Evolutionary conservation across 2,888 invertebrate genomes (phyloP).

Genomic region (Rambutsinella grinnellia): DNA sequence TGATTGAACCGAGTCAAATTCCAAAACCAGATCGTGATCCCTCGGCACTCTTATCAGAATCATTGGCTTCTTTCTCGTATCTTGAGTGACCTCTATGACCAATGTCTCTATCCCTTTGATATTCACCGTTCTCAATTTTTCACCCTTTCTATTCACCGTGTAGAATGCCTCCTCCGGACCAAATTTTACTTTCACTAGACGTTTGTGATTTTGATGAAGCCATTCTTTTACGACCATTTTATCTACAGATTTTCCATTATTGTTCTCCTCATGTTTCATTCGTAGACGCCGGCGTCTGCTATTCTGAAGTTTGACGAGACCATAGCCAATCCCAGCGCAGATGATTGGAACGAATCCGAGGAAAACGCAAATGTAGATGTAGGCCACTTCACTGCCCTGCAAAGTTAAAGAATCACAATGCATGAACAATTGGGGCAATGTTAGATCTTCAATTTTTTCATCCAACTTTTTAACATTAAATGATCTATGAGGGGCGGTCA

Average conservation of each 20-base stretch:
- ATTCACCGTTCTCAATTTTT: slow-evolving; percentile 86
- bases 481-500: too few relatives aligned
- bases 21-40: slow-evolving; percentile 93
- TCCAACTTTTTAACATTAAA: too few relatives aligned
- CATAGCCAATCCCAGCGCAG: slow-evolving; percentile 92
- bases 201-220: slow-evolving; percentile 92
- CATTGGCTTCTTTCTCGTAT: slow-evolving; percentile 76
- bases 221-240: slow-evolving; percentile 95
- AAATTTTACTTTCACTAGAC: slow-evolving; percentile 89
- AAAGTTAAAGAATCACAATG: too few relatives aligned
- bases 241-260: slow-evolving; percentile 79
- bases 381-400: slow-evolving; percentile 95
- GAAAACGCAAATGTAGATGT: slow-evolving; percentile 94
- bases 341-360: slow-evolving; percentile 93
- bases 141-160: slow-evolving; percentile 91
- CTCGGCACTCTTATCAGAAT: slow-evolving; percentile 82
- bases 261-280: slow-evolving; percentile 83
- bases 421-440: too few relatives aligned
- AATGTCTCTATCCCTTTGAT: slow-evolving; percentile 83
- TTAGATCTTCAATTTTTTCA: too few relatives aligned
- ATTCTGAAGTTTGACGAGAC: slow-evolving; percentile 92
- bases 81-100: slow-evolving; percentile 91
- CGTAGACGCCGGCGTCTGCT: slow-evolving; percentile 83
- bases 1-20: slow-evolving; percentile 85
- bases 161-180: slow-evolving; percentile 90